Percentiles rank a stretch among this genome's conserved stretches.
These are phyloP conservation scores for Corbicula japonica DNA, from an alignment of 2,888 invertebrate species.

Conservation along the genomic window DNA sequence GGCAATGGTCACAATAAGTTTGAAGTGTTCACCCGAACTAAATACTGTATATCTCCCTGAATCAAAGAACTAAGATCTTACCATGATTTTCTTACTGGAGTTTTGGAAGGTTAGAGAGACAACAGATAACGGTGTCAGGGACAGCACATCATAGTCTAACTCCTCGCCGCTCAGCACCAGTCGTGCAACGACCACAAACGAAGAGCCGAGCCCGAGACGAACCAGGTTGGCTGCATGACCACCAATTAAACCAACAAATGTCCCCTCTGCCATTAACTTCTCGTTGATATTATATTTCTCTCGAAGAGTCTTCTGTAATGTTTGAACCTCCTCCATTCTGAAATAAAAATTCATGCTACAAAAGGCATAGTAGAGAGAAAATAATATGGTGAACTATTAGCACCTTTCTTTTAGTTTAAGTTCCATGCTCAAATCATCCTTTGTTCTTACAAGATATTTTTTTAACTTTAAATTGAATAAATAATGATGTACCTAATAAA, in stretches of 20 bases:
- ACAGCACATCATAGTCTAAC: conserved; percentile 30
- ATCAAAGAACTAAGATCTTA: too few species aligned
- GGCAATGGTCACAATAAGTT: too few species aligned
- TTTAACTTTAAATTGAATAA: too few species aligned
- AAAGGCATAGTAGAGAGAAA: too few species aligned
- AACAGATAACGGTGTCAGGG: conserved; percentile 15
- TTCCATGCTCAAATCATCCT: too few species aligned
- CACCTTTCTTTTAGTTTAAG: too few species aligned
- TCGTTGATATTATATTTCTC: conserved; percentile 28
- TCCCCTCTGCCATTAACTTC: conserved; percentile 25
- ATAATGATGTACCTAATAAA: too few species aligned
- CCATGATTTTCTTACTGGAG: conserved; percentile 10
- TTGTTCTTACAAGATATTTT: too few species aligned
- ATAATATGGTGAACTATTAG: too few species aligned
- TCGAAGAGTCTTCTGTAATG: conserved; percentile 11
- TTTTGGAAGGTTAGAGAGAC: conserved; percentile 16
- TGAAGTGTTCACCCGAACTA: too few species aligned
- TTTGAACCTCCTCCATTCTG: conserved; percentile 10
- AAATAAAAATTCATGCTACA: too few species aligned
- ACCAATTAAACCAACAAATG: conserved; percentile 24
- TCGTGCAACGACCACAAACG: conserved; percentile 9
- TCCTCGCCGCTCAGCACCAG: conserved; percentile 24
- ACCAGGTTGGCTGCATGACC: conserved; percentile 19
- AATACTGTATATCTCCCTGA: too few species aligned
- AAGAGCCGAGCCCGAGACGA: conserved; percentile 16